phyloP scores from a whole-genome alignment of 2,113 vertebrate genomes.

The Myrmecobius fasciatus region DNA sequence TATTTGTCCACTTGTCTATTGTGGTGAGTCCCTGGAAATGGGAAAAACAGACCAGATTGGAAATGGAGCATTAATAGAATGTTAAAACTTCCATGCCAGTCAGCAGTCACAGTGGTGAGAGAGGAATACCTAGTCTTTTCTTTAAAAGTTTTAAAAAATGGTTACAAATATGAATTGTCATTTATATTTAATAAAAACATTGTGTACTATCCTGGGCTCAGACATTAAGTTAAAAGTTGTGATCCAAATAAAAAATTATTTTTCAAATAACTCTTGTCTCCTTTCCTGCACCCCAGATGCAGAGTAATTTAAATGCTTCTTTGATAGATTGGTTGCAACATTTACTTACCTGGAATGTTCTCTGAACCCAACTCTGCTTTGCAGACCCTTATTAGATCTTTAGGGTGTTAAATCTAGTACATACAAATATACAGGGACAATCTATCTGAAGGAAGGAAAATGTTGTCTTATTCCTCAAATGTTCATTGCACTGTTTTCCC shows the following conservation, averaged over 20 bases:
- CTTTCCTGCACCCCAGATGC: background rate
- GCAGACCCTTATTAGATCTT: background rate
- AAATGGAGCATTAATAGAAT: background rate
- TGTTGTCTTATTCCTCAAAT: background rate
- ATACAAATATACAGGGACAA: background rate
- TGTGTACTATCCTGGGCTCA: background rate
- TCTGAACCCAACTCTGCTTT: background rate
- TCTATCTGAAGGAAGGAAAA: background rate
- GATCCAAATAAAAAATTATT: background rate
- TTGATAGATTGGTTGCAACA: background rate
- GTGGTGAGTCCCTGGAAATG: background rate
- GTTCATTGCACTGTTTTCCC: background rate
- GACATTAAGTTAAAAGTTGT: background rate
- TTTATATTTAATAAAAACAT: background rate
- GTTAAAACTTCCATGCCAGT: background rate
- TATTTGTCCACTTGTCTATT: background rate
- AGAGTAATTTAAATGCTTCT: background rate
- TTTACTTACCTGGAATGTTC: background rate
- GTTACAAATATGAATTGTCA: background rate
- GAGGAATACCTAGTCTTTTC: background rate
- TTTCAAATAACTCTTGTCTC: background rate
- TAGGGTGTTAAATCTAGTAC: background rate
- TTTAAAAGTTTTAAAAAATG: background rate
- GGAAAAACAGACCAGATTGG: background rate
- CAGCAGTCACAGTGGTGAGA: background rate